Evolutionary conservation across 2,113 vertebrate species (phyloP), one percentile per base, ranked within the genome.

Genomic region (Oncorhynchus gorbuscha): DNA sequence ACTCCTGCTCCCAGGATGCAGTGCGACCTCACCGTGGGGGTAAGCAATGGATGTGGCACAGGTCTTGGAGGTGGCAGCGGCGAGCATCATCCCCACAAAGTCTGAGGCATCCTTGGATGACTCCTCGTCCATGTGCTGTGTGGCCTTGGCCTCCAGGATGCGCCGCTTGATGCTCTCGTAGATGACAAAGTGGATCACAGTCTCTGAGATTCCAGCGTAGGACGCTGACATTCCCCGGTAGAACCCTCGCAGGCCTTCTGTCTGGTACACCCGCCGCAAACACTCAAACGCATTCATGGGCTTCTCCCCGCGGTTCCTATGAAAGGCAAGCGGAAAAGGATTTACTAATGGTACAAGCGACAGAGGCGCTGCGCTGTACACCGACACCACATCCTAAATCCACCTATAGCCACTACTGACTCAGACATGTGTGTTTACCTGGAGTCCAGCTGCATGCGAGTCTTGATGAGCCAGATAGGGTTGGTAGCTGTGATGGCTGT

Each of bases 121-220:
- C 49, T 97, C 96, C 62, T 86, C 94, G 51, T 96, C 95, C 93
- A 97, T 92, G 72, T 92, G 91, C 84, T 94, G 94, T 39, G 94
- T 83, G 76, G 93, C 91, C 87, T 98, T 98, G 87, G 89, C 90
- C 87, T 96, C 96, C 86, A 96, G 79, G 5, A 99, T 90, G 77
- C 92, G 96, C 64, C 96, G 94, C 82, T 99, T 99, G 94, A 99
- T 98, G 91, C 94, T 97, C 91, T 99, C 98, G 91, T 99, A 99
- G 92, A 99, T 99, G 93, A 98, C 97, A 90, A 99, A 99, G 86
- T 99, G 97, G 91, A 99, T 97, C 85, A 99, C 97, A 92, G 98
- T 99, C 94, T 99, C 98, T 83, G 97, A 99, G 91, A 99, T 99
- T 84, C 98, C 98, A 5, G 97, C 98, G 0, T 99, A 99, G n/a